Percentiles rank a stretch among this genome's conserved stretches.
These are phyloP conservation scores for Drosophila bipectinata DNA, from an alignment of 1,140 invertebrate genomes.

Conservation along the genomic window DNA sequence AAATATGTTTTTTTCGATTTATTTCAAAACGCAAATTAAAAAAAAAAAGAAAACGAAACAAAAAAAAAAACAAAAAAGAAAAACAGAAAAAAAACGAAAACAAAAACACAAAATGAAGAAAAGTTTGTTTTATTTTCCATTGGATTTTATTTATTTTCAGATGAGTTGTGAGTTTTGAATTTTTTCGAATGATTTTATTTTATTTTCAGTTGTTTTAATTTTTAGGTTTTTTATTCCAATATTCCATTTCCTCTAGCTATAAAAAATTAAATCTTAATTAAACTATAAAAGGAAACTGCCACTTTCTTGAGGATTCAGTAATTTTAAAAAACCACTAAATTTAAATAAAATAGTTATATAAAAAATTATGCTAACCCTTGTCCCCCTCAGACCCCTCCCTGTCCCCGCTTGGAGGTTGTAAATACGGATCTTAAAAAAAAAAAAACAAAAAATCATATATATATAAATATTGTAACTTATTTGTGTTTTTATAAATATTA, in stretches of 20 bases:
- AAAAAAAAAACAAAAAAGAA: conserved; percentile 30
- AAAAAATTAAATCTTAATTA: conserved; percentile 7
- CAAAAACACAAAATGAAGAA: conserved; percentile 53
- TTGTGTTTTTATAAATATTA: conserved; percentile 55
- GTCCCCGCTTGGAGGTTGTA: conserved; percentile 40
- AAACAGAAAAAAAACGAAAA: conserved; percentile 56
- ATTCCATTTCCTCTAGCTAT: conserved; percentile 1
- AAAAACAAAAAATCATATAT: conserved; percentile 33
- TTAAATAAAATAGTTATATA: conserved; percentile 35
- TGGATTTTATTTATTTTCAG: conserved; percentile 18
- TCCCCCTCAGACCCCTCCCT: conserved; percentile 4
- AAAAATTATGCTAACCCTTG: conserved; percentile 17
- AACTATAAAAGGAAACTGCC: conserved; percentile 60
- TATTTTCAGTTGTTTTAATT: not conserved
- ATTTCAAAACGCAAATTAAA: conserved; percentile 80
- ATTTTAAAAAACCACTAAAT: conserved; percentile 25
- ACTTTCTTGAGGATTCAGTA: conserved; percentile 54
- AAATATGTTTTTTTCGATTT: conserved; percentile 84
- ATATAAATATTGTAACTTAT: conserved; percentile 75
- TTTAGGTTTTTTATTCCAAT: not conserved
- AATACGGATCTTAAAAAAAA: conserved; percentile 19
- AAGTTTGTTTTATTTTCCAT: conserved; percentile 59
- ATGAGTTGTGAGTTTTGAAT: not conserved
- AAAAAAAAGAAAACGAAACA: conserved; percentile 26
- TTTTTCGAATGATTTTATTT: not conserved